phyloP scores from a whole-genome alignment of 2,797 vertebrate genomes.

The Phrynocephalus vlangalii region DNA sequence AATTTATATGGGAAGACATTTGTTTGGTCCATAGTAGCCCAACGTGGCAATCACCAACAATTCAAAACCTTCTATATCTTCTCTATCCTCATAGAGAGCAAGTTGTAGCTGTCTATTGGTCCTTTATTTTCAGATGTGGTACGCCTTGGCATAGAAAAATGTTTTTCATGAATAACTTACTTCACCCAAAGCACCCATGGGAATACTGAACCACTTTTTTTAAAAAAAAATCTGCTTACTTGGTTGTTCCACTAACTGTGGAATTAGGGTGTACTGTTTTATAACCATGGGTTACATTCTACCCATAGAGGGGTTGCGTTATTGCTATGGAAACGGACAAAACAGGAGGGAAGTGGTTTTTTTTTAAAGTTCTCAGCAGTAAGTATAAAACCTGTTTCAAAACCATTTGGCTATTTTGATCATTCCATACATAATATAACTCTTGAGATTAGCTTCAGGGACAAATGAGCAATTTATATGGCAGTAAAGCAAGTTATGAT shows the following conservation, averaged over 20 bases:
- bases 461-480: fast-evolving
- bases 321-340: not conserved
- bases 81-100: not conserved
- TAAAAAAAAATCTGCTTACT: not conserved
- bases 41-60: not conserved
- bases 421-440: not conserved
- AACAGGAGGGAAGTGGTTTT: not conserved
- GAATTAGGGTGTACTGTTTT: not conserved
- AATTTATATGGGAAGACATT: not conserved
- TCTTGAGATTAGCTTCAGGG: not conserved
- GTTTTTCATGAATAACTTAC: not conserved
- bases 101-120: not conserved
- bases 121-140: slow-evolving; percentile 3
- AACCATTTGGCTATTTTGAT: slow-evolving; percentile 6
- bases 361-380: not conserved
- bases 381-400: slow-evolving; percentile 8
- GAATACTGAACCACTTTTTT: not conserved
- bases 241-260: not conserved
- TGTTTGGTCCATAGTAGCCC: not conserved
- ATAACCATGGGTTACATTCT: not conserved
- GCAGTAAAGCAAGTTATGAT: slow-evolving; percentile 1
- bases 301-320: not conserved
- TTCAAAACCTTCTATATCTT: not conserved
- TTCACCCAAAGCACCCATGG: not conserved
- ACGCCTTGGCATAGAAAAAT: not conserved